Conservation (phyloP, 92 coral and sea anemone genomes). For the Blastomussa wellsi region DNA sequence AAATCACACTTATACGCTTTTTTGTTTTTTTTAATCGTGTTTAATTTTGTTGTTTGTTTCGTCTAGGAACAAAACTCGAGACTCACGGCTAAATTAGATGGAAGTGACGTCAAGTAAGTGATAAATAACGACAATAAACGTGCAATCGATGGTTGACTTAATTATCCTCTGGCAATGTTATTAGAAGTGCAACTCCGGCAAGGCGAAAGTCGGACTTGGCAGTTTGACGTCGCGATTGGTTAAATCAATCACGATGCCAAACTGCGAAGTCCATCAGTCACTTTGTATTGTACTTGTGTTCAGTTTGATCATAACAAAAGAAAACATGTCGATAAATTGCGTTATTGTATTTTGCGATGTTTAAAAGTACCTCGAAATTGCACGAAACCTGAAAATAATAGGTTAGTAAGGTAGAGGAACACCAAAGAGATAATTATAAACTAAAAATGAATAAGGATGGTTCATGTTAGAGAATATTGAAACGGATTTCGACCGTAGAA, state of each 20-base stretch:
- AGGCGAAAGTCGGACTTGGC: too few relatives aligned
- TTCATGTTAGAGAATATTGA: background rate
- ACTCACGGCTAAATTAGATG: conserved; percentile 77
- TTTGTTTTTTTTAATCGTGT: background rate
- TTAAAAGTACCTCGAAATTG: background rate
- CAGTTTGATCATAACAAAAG: background rate
- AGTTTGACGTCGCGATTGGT: too few relatives aligned
- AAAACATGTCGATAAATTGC: background rate
- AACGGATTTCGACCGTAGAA: background rate
- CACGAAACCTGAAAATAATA: background rate
- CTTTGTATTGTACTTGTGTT: background rate
- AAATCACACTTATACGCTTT: background rate
- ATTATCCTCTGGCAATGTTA: background rate
- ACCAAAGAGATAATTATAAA: background rate
- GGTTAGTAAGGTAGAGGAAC: background rate
- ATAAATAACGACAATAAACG: background rate
- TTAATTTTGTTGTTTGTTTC: background rate
- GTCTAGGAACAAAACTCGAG: conserved; percentile 83
- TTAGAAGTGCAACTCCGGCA: background rate
- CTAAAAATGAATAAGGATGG: background rate
- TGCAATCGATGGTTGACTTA: background rate
- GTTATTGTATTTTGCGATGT: background rate
- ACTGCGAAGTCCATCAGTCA: background rate
- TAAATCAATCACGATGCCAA: background rate
- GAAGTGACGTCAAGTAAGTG: conserved; percentile 71